Conservation (phyloP, 1,140 invertebrate species). For the Carposina sasakii region DNA sequence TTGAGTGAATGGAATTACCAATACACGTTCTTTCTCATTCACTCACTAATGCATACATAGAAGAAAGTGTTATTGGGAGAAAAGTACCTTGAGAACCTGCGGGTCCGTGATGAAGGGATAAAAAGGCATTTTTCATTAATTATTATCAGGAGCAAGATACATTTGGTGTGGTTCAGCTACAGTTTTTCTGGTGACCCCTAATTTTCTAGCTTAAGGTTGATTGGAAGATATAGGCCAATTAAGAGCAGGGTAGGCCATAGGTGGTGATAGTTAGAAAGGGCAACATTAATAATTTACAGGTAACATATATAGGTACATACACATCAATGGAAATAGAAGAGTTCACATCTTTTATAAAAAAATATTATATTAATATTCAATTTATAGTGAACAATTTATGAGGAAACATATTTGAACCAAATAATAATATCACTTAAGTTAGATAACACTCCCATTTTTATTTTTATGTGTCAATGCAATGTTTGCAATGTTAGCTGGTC, state of each 20-base stretch:
- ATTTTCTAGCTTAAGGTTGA: constrained; percentile 33
- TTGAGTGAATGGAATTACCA: no score
- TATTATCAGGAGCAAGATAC: constrained; percentile 53
- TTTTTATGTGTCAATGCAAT: no score
- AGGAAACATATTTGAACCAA: no score
- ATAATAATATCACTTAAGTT: no score
- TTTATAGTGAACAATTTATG: constrained; percentile 31
- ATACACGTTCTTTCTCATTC: no score
- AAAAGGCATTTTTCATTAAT: constrained; percentile 70
- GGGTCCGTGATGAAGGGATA: constrained; percentile 69
- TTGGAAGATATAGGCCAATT: constrained; percentile 39
- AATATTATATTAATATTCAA: constrained; percentile 11
- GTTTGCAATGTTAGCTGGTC: no score
- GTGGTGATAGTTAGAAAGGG: constrained; percentile 43
- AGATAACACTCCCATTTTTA: no score
- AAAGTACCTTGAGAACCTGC: constrained; percentile 83
- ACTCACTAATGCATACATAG: no score
- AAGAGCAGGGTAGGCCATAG: constrained; percentile 44
- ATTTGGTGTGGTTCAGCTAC: constrained; percentile 44
- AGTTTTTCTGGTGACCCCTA: constrained; percentile 56
- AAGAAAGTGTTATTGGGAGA: constrained; percentile 68
- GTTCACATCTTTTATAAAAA: constrained; percentile 22
- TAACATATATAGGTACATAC: constrained; percentile 48
- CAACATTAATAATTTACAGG: constrained; percentile 45
- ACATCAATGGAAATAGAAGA: constrained; percentile 55